Evolutionary conservation across 1,140 invertebrate genomes (phyloP).

Genomic region (Macrobrachium nipponense): DNA sequence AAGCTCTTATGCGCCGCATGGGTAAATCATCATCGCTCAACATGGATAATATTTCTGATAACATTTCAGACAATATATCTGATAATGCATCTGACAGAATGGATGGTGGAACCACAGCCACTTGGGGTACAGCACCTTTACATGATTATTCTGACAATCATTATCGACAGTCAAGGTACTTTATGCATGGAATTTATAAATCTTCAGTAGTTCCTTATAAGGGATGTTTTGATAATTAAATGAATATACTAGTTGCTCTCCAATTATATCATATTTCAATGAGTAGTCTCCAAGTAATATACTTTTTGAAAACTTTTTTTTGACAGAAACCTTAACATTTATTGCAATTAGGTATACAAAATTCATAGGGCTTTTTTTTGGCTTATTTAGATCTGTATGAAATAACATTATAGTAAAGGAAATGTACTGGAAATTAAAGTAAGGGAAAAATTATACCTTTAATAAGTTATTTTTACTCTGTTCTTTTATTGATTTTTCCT

Average conservation of each 20-base stretch:
- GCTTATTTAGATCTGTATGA: too few relatives aligned
- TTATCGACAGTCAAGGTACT: slow-evolving; percentile 43
- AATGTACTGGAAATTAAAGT: too few relatives aligned
- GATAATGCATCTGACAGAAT: slow-evolving; percentile 9
- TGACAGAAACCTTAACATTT: too few relatives aligned
- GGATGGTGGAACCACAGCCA: slow-evolving; percentile 30
- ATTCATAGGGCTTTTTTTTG: too few relatives aligned
- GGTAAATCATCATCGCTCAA: slow-evolving; percentile 59
- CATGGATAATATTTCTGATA: slow-evolving; percentile 60
- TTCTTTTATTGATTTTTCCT: neutral
- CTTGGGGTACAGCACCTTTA: slow-evolving; percentile 30
- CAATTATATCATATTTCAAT: too few relatives aligned
- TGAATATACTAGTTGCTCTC: too few relatives aligned
- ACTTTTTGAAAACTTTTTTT: too few relatives aligned
- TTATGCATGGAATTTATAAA: neutral
- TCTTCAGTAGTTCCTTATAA: neutral
- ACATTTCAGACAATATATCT: slow-evolving; percentile 42
- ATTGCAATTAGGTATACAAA: too few relatives aligned
- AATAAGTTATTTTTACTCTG: neutral
- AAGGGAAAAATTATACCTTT: neutral
- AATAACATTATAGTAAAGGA: too few relatives aligned
- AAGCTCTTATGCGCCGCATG: slow-evolving; percentile 60
- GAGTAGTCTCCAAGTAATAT: too few relatives aligned
- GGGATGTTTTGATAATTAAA: neutral
- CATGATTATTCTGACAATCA: slow-evolving; percentile 54